phyloP scores from a whole-genome alignment of 1,140 invertebrate genomes.

The Orchesella cincta region DNA sequence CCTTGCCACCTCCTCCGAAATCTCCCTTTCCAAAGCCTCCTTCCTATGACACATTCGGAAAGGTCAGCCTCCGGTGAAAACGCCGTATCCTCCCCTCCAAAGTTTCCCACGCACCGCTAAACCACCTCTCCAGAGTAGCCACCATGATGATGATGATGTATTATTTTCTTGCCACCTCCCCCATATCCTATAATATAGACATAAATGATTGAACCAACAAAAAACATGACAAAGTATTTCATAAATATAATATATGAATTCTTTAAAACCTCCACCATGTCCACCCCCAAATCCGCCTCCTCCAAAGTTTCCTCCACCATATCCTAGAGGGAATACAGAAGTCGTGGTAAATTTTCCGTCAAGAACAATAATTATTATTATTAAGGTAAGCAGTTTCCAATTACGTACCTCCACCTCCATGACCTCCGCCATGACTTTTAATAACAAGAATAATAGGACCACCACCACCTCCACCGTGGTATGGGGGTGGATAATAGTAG shows the following conservation, averaged over 20 bases:
- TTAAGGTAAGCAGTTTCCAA: neutral
- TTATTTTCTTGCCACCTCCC: neutral
- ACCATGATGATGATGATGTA: neutral
- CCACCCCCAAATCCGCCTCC: conserved; percentile 9
- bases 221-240: neutral
- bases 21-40: neutral
- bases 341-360: too few species aligned
- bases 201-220: neutral
- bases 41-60: neutral
- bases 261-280: neutral
- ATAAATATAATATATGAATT: neutral
- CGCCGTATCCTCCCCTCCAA: neutral
- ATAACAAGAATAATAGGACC: conserved; percentile 1
- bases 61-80: neutral
- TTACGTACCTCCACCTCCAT: neutral
- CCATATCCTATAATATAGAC: neutral
- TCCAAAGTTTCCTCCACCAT: neutral
- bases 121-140: neutral
- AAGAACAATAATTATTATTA: neutral
- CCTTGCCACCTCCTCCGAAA: neutral
- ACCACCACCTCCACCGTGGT: neutral
- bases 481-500: neutral
- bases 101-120: neutral
- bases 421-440: neutral
- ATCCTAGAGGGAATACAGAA: neutral